A percentile compares a stretch with the other conserved stretches of the same genome.
Conservation (phyloP, 1,140 invertebrate genomes). For the Drosophila miranda region DNA sequence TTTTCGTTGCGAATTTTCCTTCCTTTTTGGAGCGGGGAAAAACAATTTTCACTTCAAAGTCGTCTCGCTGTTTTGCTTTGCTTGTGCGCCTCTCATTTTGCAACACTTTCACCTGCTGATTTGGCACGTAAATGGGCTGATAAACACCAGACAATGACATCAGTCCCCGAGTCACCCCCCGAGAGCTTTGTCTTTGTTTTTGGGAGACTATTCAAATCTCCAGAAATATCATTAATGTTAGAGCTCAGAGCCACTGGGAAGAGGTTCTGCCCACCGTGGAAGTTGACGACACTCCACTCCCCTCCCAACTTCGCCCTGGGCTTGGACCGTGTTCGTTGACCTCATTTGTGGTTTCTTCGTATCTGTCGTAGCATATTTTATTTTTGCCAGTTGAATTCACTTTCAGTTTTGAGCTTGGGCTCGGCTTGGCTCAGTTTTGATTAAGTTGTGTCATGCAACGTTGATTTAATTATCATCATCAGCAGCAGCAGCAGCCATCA, state of each 20-base stretch:
- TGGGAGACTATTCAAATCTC: constrained; percentile 54
- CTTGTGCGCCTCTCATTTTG: constrained; percentile 50
- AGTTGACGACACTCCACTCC: too few relatives aligned
- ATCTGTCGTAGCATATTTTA: constrained; percentile 11
- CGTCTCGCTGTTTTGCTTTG: constrained; percentile 34
- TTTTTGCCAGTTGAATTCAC: constrained; percentile 63
- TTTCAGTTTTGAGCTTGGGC: constrained; percentile 56
- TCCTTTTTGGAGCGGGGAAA: constrained; percentile 38
- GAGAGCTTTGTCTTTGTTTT: constrained; percentile 39
- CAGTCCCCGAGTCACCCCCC: background rate
- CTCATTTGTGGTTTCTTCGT: constrained; percentile 43
- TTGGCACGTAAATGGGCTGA: constrained; percentile 75
- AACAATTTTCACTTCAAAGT: constrained; percentile 62
- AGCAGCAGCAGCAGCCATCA: constrained; percentile 15
- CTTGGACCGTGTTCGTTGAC: constrained; percentile 27
- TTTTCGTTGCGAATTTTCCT: constrained; percentile 38
- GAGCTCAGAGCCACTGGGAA: background rate
- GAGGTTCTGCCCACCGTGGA: constrained; percentile 54
- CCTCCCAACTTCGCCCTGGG: constrained; percentile 44
- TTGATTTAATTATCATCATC: constrained; percentile 75
- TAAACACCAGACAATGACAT: constrained; percentile 40
- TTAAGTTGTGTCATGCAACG: constrained; percentile 80
- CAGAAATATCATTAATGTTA: constrained; percentile 25
- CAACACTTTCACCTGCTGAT: constrained; percentile 78
- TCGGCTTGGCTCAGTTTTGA: constrained; percentile 68